phyloP scores from a whole-genome alignment of 2,888 invertebrate species.

The Gisinianus flammeolus region DNA sequence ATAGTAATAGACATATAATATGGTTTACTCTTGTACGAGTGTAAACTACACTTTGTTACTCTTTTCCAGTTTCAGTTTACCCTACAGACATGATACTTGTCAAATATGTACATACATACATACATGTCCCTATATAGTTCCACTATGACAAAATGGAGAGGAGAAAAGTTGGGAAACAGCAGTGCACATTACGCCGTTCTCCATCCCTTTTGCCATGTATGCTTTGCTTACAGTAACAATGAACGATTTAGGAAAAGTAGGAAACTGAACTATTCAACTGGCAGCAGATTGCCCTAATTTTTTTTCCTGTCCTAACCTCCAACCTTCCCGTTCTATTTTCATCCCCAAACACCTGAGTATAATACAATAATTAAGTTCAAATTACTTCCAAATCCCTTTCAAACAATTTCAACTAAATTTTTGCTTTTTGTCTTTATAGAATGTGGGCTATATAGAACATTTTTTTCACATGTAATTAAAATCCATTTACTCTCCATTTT shows the following conservation, averaged over 20 bases:
- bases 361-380: not conserved
- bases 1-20: not conserved
- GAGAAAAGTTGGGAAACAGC: no score
- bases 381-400: no score
- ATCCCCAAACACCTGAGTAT: not conserved
- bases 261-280: not conserved
- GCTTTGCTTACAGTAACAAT: not conserved
- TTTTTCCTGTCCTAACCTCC: not conserved
- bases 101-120: not conserved
- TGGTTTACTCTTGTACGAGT: not conserved
- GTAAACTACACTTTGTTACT: not conserved
- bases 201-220: no score
- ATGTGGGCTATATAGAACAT: no score
- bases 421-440: no score
- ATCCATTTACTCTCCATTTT: no score
- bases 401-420: no score
- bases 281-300: constrained; percentile 7
- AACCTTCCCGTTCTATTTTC: not conserved
- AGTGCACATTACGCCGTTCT: no score
- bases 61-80: not conserved
- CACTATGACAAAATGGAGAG: no score
- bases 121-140: no score
- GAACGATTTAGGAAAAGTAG: not conserved
- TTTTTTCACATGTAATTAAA: no score
- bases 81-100: not conserved